Evolutionary conservation across 2,113 vertebrate species (phyloP).

Genomic region (Rousettus leschenaultii): DNA sequence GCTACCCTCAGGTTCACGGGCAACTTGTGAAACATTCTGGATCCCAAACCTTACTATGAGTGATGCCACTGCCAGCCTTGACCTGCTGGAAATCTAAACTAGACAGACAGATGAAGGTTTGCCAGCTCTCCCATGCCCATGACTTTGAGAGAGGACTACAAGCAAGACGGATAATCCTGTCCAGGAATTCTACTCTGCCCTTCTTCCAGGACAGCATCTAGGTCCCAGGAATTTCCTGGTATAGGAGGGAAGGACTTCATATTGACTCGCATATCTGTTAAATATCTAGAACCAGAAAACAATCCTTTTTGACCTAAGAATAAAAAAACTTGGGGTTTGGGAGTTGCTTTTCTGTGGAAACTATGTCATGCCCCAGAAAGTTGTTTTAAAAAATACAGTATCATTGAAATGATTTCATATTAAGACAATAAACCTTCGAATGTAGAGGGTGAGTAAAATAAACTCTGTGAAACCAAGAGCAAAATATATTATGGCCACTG

Average conservation of each 20-base stretch:
- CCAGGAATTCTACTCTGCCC: neutral
- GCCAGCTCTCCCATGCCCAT: neutral
- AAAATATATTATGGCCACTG: neutral
- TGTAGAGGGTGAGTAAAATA: neutral
- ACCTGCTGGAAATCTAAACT: neutral
- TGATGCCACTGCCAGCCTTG: neutral
- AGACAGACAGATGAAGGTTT: neutral
- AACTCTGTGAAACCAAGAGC: neutral
- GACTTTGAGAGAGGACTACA: neutral
- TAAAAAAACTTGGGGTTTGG: neutral
- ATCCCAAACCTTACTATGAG: neutral
- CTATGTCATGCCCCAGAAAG: neutral
- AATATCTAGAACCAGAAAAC: neutral
- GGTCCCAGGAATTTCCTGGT: neutral
- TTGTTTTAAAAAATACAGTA: neutral
- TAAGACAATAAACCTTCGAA: neutral
- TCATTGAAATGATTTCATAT: neutral
- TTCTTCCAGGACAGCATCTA: neutral
- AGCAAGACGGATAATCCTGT: neutral
- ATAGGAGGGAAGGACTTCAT: neutral
- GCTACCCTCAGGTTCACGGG: neutral
- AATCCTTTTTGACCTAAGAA: neutral
- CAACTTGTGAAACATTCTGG: neutral
- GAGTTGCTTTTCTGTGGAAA: neutral
- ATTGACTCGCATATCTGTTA: neutral